A percentile compares a stretch with the other conserved stretches of the same genome.
Conservation (phyloP, 2,113 vertebrate genomes). For the Chroicocephalus ridibundus region DNA sequence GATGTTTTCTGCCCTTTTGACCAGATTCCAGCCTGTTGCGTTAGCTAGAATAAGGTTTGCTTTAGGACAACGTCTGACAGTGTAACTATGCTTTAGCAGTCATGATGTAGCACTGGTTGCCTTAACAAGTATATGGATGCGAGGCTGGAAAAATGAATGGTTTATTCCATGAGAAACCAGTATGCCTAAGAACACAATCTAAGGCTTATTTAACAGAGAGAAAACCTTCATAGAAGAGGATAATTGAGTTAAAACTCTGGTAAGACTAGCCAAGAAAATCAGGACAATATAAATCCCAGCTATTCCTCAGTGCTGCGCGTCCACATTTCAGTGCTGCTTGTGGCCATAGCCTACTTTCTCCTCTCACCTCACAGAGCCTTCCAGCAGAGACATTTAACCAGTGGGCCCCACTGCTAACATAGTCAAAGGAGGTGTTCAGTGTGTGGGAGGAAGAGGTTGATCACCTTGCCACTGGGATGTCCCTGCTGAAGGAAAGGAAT, state of each 20-base stretch:
- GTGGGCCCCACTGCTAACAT: not conserved
- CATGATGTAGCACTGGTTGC: not conserved
- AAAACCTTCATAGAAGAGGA: not conserved
- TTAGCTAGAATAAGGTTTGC: not conserved
- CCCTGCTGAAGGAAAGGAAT: not conserved
- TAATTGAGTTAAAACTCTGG: not conserved
- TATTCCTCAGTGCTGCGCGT: not conserved
- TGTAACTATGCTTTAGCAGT: not conserved
- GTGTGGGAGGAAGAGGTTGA: not conserved
- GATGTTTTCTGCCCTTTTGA: not conserved
- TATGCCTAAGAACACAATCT: not conserved
- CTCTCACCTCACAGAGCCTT: not conserved
- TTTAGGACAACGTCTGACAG: not conserved
- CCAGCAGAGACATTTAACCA: not conserved
- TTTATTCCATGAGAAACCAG: not conserved
- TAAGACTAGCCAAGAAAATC: not conserved
- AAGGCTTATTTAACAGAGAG: not conserved
- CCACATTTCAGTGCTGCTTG: not conserved
- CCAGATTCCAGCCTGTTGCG: not conserved
- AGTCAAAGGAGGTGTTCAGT: not conserved
- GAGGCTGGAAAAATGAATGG: not conserved
- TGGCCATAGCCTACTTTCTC: not conserved
- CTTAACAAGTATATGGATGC: fast-evolving
- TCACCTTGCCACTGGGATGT: not conserved
- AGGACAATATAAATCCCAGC: not conserved